Conservation (phyloP, 2,113 vertebrate genomes). For the Caranx ignobilis region DNA sequence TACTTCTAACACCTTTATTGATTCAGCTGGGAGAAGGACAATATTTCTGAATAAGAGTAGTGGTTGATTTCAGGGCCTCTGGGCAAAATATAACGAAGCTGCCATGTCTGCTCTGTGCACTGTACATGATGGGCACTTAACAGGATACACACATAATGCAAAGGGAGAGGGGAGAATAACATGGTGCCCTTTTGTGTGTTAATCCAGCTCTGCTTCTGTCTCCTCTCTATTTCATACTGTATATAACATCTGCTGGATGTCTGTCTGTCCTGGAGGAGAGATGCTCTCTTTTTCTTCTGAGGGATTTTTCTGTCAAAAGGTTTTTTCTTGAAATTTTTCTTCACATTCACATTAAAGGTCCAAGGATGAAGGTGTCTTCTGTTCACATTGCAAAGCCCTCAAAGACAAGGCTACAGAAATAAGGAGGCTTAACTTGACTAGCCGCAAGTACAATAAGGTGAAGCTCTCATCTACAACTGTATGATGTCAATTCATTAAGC, state of each 20-base stretch:
- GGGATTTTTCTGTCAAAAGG: not conserved
- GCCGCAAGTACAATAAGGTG: constrained; percentile 2
- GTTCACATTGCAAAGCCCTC: constrained; percentile 12
- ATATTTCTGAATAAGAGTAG: constrained; percentile 9
- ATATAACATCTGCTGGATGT: not conserved
- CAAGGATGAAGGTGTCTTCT: not conserved
- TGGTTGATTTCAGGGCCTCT: not conserved
- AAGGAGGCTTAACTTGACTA: not conserved
- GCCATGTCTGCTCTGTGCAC: constrained; percentile 5
- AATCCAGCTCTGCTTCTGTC: not conserved
- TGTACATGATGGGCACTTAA: constrained; percentile 6
- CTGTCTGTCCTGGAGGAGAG: not conserved
- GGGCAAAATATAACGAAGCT: constrained; percentile 6
- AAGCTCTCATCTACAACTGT: not conserved
- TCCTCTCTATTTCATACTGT: not conserved
- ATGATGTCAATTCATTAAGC: constrained; percentile 61
- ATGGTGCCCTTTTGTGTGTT: not conserved
- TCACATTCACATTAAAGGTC: not conserved
- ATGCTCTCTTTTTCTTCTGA: not conserved
- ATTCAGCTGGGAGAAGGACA: not conserved
- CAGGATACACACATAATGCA: not conserved
- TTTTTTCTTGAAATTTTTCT: not conserved
- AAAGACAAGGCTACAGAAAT: constrained; percentile 7
- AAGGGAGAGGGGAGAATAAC: not conserved
- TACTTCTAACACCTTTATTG: not conserved